These are phyloP conservation scores for Pempheris klunzingeri DNA, from an alignment of 2,797 vertebrate genomes.

Conservation along the genomic window DNA sequence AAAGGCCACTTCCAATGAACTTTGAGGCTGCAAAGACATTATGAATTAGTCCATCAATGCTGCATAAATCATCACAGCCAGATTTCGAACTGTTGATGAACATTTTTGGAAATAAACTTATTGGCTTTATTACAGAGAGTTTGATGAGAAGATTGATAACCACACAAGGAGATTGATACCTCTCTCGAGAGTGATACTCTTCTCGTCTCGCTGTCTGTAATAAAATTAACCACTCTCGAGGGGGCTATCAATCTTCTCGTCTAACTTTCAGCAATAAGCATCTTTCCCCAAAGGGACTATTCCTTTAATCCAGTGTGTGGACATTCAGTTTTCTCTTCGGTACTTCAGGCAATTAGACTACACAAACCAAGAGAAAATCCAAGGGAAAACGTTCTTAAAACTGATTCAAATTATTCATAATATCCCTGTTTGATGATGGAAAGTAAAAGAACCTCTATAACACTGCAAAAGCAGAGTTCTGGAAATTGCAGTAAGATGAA, in stretches of 20 bases:
- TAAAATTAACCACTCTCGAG: no score
- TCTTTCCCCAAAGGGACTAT: background rate
- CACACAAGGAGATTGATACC: no score
- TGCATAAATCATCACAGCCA: background rate
- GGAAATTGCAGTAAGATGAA: background rate
- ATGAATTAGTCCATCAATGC: background rate
- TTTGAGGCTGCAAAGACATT: background rate
- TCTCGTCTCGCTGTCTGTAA: no score
- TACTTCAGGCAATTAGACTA: background rate
- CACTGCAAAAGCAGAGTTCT: background rate
- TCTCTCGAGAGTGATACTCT: no score
- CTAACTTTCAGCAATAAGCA: background rate
- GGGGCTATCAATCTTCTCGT: background rate
- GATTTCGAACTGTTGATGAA: background rate
- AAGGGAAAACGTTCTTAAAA: background rate
- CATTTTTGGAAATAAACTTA: background rate
- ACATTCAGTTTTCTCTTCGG: background rate
- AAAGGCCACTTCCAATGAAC: conserved; percentile 1
- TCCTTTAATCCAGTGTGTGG: background rate
- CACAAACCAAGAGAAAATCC: background rate
- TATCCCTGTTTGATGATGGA: background rate
- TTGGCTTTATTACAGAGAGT: background rate
- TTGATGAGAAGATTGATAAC: background rate
- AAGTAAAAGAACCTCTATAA: background rate
- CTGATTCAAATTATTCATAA: background rate